Evolutionary conservation across 2,888 invertebrate species (phyloP), one percentile per base, ranked within the genome.

Genomic region (Catonia carolina): DNA sequence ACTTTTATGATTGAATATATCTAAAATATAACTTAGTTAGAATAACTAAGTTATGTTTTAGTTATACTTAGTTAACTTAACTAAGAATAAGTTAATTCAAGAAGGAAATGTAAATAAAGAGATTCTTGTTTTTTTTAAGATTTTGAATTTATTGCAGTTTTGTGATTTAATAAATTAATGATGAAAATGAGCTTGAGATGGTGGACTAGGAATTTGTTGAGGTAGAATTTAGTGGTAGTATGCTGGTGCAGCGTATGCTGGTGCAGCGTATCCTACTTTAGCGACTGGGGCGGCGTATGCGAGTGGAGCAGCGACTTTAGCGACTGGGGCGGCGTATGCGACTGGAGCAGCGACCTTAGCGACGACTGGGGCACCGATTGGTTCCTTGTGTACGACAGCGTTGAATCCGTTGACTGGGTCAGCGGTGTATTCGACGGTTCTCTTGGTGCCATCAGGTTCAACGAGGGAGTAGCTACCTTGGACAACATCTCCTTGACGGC

Each of bases 341-440:
- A 49, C 60, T 8, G 70, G 68, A 41, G 65, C 64, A 35, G 65
- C 66, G 15, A 65, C 63, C 7, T 56, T 41, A 17, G 56, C 54
- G 47, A 53, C 54, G 23, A 56, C 63, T 10, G 62, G 61, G 37
- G 57, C 54, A 45, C 60, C 58, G 18, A 60, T 57, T 35, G 64
- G 65, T 20, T 64, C 63, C 51, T 63, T 60, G 61, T 66, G 64
- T 47, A 67, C 67, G 60, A 67, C 66, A 50, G 67, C 67, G 63
- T 67, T 67, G 65, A 67, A 67, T 48, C 66, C 66, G 60, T 67
- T 67, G 66, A 65, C 62, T 39, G 67, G 66, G 62, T 67, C 67
- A 36, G 67, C 67, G 54, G 65, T 64, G 64, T 67, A 67, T 51
- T 62, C 62, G 36, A 62, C 62, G 45, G 60, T 63, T 8, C 63